phyloP scores from a whole-genome alignment of 1,140 invertebrate species.

The Zaprionus ghesquierei region DNA sequence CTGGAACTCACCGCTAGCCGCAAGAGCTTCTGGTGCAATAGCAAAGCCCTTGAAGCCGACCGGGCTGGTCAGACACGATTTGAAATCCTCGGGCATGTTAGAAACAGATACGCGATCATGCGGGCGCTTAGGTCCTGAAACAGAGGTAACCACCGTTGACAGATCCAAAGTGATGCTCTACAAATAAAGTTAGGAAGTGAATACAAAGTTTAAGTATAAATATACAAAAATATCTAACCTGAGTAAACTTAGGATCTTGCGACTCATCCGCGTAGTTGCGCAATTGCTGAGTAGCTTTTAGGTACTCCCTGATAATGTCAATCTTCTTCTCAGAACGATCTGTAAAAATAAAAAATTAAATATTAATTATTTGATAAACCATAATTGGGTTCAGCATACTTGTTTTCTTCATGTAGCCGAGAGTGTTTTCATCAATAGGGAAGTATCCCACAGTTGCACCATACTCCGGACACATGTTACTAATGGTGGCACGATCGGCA shows the following conservation, averaged over 20 bases:
- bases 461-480: constrained; percentile 99
- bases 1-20: constrained; percentile 88
- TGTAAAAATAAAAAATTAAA: constrained; percentile 74
- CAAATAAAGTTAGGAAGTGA: constrained; percentile 3
- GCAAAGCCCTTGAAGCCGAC: constrained; percentile 98
- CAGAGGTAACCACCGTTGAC: constrained; percentile 93
- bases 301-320: constrained; percentile 92
- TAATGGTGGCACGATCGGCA: constrained; percentile 96
- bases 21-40: constrained; percentile 87
- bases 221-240: constrained; percentile 83
- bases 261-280: constrained; percentile 90
- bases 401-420: constrained; percentile 94
- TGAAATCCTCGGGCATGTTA: constrained; percentile 96
- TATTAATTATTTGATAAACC: neutral
- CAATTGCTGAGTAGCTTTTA: constrained; percentile 91
- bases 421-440: constrained; percentile 94
- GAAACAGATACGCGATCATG: constrained; percentile 96
- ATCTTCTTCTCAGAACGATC: constrained; percentile 93
- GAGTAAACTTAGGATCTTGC: constrained; percentile 94
- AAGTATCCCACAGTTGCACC: constrained; percentile 98
- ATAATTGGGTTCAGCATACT: constrained; percentile 84
- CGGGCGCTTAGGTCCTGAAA: constrained; percentile 98
- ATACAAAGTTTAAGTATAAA: neutral
- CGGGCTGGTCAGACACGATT: constrained; percentile 93
- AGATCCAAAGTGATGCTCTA: constrained; percentile 94